Evolutionary conservation across 1,140 invertebrate genomes (phyloP).

Genomic region (Plectrocnemia conspersa): DNA sequence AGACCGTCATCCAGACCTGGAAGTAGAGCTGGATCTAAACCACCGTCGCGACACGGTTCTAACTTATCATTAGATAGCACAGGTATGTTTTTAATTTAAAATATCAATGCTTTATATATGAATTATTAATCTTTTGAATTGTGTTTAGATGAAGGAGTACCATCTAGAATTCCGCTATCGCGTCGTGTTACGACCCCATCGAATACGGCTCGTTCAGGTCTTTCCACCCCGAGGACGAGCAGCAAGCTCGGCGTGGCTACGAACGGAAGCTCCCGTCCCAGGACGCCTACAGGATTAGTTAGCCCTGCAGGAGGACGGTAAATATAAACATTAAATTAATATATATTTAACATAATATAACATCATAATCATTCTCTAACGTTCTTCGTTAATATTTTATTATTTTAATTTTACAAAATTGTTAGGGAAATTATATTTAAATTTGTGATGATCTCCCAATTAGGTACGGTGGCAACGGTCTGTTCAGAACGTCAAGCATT

Average conservation of each 20-base stretch:
- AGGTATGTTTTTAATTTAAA: too few relatives aligned
- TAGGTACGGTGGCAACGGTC: conserved; percentile 57
- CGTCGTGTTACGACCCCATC: conserved; percentile 54
- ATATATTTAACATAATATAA: not conserved
- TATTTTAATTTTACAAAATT: too few relatives aligned
- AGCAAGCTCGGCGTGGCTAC: conserved; percentile 45
- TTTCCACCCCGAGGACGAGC: conserved; percentile 51
- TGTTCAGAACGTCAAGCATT: conserved; percentile 83
- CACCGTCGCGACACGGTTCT: conserved; percentile 88
- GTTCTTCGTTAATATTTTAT: conserved; percentile 6
- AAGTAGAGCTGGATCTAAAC: conserved; percentile 79
- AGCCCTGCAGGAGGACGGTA: conserved; percentile 68
- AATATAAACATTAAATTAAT: conserved; percentile 17
- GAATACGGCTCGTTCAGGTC: conserved; percentile 45
- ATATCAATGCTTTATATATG: too few relatives aligned
- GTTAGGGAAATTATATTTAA: too few relatives aligned
- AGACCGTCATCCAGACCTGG: conserved; percentile 73
- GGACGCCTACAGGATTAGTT: conserved; percentile 68
- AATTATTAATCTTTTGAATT: too few relatives aligned
- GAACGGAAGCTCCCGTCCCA: conserved; percentile 58
- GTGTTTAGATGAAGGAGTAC: conserved; percentile 62
- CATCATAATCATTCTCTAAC: not conserved
- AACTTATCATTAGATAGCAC: conserved; percentile 86
- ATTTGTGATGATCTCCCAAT: conserved; percentile 37
- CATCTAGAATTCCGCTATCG: conserved; percentile 68